These are phyloP conservation scores for Syngnathus rostellatus DNA, from an alignment of 2,797 vertebrate species.

Conservation along the genomic window DNA sequence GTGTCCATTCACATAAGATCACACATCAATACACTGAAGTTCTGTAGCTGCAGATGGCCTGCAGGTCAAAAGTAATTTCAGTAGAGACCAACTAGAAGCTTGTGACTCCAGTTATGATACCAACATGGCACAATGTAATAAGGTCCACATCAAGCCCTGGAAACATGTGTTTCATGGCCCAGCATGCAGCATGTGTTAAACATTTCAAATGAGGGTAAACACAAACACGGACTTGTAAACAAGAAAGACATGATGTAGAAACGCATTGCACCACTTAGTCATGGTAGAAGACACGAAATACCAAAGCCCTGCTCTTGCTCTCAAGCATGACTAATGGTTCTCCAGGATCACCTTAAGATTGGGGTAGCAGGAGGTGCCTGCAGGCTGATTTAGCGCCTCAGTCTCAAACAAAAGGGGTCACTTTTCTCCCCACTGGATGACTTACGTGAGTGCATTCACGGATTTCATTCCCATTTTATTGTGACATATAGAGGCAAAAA, in stretches of 20 bases:
- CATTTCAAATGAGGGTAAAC: not conserved
- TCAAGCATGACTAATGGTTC: slow-evolving; percentile 55
- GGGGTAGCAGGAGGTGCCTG: slow-evolving; percentile 43
- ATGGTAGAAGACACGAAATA: slow-evolving; percentile 25
- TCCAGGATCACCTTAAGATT: slow-evolving; percentile 43
- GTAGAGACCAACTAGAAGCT: not conserved
- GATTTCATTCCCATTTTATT: slow-evolving; percentile 57
- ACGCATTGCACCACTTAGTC: slow-evolving; percentile 5
- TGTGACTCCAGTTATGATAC: not conserved
- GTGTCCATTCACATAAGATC: not conserved
- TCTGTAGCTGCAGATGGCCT: not conserved
- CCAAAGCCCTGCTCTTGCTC: slow-evolving; percentile 38
- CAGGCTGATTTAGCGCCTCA: slow-evolving; percentile 60
- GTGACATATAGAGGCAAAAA: slow-evolving; percentile 39
- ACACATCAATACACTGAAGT: not conserved
- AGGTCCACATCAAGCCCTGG: not conserved
- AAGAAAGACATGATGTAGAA: slow-evolving; percentile 2
- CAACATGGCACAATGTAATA: not conserved
- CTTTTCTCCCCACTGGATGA: slow-evolving; percentile 40
- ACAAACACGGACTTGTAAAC: slow-evolving; percentile 13
- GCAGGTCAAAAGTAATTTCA: not conserved
- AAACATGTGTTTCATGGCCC: slow-evolving; percentile 1
- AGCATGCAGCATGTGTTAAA: slow-evolving; percentile 23
- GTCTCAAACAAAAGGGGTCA: slow-evolving; percentile 43
- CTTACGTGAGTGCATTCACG: slow-evolving; percentile 38